Percentiles rank a stretch among this genome's conserved stretches.
Evolutionary conservation across 2,888 invertebrate species (phyloP).

Genomic region (Spodoptera littoralis): DNA sequence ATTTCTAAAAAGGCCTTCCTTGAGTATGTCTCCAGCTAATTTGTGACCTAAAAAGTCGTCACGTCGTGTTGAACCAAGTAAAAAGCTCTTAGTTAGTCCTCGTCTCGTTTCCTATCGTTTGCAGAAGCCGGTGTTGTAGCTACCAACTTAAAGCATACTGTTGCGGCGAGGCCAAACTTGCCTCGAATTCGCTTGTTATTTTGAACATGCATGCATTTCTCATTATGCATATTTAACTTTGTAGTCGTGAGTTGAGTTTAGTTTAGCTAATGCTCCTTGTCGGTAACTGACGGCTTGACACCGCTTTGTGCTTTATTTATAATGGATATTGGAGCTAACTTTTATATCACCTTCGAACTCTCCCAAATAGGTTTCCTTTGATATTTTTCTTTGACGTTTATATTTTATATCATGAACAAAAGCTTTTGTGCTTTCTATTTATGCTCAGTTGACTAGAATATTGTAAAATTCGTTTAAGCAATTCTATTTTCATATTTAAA

Average conservation of each 20-base stretch:
- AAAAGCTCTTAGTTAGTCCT: constrained; percentile 25
- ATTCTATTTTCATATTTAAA: too few relatives aligned
- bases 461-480: too few relatives aligned
- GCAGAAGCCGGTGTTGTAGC: constrained; percentile 29
- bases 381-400: neutral
- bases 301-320: constrained; percentile 27
- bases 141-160: constrained; percentile 27
- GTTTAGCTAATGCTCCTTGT: constrained; percentile 34
- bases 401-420: too few relatives aligned
- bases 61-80: constrained; percentile 20
- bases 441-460: too few relatives aligned
- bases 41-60: constrained; percentile 22
- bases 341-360: constrained; percentile 16
- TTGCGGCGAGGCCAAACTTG: constrained; percentile 32
- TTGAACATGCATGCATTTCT: constrained; percentile 44
- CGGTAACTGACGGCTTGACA: constrained; percentile 44
- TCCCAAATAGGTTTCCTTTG: neutral
- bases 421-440: neutral
- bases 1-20: neutral
- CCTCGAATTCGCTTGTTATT: constrained; percentile 35
- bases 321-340: constrained; percentile 22
- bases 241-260: constrained; percentile 29
- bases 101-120: constrained; percentile 26
- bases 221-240: constrained; percentile 47
- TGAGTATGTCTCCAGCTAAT: constrained; percentile 25